Evolutionary conservation across 2,888 invertebrate genomes (phyloP).

Genomic region (Dastarcus helophoroides): DNA sequence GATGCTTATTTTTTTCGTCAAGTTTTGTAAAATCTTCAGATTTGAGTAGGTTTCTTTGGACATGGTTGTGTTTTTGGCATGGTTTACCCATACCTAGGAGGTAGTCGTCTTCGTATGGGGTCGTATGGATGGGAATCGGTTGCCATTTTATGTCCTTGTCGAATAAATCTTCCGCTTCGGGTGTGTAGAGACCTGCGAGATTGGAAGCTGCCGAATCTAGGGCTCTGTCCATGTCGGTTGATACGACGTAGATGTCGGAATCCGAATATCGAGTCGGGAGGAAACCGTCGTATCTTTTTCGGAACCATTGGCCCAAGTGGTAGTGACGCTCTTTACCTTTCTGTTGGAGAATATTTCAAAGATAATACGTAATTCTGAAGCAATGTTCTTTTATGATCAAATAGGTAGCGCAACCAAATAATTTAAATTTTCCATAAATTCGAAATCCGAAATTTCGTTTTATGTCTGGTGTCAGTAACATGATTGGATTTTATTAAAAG

Average conservation of each 20-base stretch:
- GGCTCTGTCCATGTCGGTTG: constrained; percentile 82
- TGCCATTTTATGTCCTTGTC: constrained; percentile 54
- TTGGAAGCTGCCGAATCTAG: constrained; percentile 78
- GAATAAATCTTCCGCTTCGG: constrained; percentile 48
- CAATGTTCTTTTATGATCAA: too few species aligned
- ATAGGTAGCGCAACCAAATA: too few species aligned
- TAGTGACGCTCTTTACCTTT: constrained; percentile 65
- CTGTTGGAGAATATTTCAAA: constrained; percentile 38
- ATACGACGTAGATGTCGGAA: constrained; percentile 49
- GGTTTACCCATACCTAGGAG: constrained; percentile 49
- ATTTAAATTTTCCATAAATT: too few species aligned
- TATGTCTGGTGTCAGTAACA: too few species aligned
- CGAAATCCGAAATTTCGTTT: too few species aligned
- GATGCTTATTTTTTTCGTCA: constrained; percentile 44
- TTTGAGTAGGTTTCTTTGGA: constrained; percentile 33
- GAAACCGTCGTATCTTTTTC: constrained; percentile 56
- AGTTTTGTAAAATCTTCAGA: constrained; percentile 34
- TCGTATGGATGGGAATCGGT: constrained; percentile 66
- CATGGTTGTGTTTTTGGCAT: constrained; percentile 55
- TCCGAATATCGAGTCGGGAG: constrained; percentile 43
- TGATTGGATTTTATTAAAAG: too few species aligned
- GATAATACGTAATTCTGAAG: too few species aligned
- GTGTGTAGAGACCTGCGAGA: constrained; percentile 68
- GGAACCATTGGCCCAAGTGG: constrained; percentile 61
- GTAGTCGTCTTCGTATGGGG: constrained; percentile 50